phyloP scores from a whole-genome alignment of 2,888 invertebrate genomes.

The Anthrax anthrax region DNA sequence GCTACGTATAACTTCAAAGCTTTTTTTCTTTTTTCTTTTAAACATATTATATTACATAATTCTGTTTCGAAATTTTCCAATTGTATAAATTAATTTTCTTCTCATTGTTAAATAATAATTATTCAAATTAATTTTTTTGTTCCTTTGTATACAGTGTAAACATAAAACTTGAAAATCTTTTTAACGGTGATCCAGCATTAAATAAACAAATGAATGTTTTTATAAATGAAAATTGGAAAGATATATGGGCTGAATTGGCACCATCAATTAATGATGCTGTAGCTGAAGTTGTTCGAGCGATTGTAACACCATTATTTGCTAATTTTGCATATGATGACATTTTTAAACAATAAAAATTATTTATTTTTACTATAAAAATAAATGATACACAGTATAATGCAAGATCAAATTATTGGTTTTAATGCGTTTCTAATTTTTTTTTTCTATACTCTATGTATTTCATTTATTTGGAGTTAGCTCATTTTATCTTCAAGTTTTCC shows the following conservation, averaged over 20 bases:
- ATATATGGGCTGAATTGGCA: conserved; percentile 10
- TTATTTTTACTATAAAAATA: no score
- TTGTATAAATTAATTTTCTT: background rate
- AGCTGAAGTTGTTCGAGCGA: conserved; percentile 18
- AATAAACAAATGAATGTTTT: conserved; percentile 10
- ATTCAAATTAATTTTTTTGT: background rate
- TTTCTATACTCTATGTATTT: no score
- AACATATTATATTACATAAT: no score
- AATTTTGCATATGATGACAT: conserved; percentile 1
- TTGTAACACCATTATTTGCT: conserved; percentile 21
- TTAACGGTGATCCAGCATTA: conserved; percentile 6
- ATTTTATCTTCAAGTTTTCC: no score
- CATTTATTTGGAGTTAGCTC: no score
- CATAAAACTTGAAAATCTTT: conserved; percentile 5
- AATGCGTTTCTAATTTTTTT: no score
- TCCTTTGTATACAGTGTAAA: conserved; percentile 11
- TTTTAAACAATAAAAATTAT: background rate
- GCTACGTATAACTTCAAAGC: no score
- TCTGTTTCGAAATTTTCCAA: no score
- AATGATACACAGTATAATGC: no score
- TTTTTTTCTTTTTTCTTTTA: no score
- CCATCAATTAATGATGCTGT: conserved; percentile 14
- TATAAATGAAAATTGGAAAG: conserved; percentile 12
- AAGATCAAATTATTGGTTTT: no score
- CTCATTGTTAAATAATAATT: conserved; percentile 5